Conservation (phyloP, 1,140 invertebrate genomes). For the Drosophila equinoxialis region DNA sequence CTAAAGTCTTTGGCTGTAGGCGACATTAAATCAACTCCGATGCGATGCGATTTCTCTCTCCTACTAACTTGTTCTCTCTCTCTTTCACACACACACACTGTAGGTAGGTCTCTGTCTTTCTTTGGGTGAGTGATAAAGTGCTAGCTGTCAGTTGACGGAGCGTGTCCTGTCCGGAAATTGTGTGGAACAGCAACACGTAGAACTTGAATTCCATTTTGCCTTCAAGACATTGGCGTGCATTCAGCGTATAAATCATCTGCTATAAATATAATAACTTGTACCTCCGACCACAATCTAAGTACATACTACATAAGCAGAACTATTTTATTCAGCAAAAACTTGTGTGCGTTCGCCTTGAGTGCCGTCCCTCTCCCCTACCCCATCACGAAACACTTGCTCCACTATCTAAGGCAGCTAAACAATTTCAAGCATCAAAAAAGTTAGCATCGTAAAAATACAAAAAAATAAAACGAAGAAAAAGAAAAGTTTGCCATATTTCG, state of each 20-base stretch:
- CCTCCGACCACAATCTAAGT: conserved; percentile 26
- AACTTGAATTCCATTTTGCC: conserved; percentile 64
- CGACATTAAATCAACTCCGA: conserved; percentile 75
- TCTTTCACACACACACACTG: neutral
- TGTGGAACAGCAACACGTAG: conserved; percentile 74
- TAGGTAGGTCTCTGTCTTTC: neutral
- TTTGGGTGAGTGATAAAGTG: conserved; percentile 60
- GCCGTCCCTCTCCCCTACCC: neutral
- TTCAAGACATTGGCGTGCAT: conserved; percentile 48
- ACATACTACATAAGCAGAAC: neutral
- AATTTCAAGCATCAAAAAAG: conserved; percentile 5
- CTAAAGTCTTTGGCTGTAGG: conserved; percentile 16
- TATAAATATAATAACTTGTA: conserved; percentile 46
- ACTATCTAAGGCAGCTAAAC: neutral
- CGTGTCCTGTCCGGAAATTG: conserved; percentile 67
- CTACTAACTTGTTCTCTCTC: neutral
- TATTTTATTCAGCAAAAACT: neutral
- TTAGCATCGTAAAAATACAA: neutral
- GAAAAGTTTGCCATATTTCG: conserved; percentile 58
- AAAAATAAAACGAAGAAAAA: conserved; percentile 5
- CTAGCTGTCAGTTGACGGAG: conserved; percentile 39
- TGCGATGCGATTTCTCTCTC: conserved; percentile 51
- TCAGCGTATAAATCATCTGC: conserved; percentile 65
- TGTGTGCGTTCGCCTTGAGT: neutral
- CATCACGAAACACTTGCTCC: too few relatives aligned